A percentile compares a stretch with the other conserved stretches of the same genome.
These are phyloP conservation scores for Diachasma alloeum DNA, from an alignment of 1,140 invertebrate genomes.

Conservation along the genomic window DNA sequence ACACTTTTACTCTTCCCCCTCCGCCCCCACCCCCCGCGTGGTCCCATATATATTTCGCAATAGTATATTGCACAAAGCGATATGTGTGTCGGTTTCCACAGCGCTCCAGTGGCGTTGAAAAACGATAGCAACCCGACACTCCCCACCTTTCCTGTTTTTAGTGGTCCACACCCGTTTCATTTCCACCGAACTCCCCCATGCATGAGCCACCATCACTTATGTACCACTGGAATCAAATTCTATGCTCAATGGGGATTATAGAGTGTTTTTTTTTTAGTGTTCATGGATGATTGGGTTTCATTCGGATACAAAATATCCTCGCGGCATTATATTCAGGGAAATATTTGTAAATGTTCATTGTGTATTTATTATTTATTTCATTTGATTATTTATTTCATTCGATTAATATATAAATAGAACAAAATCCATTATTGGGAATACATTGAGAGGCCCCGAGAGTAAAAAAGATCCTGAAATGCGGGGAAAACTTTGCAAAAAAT, in stretches of 20 bases:
- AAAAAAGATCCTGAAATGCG: no score
- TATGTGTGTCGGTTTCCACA: slow-evolving; percentile 24
- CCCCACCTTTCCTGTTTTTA: neutral
- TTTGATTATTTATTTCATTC: no score
- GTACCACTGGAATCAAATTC: neutral
- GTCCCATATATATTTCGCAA: neutral
- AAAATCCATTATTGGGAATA: no score
- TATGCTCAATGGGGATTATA: neutral
- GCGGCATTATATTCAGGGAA: no score
- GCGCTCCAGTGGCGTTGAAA: slow-evolving; percentile 21
- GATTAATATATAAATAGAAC: no score
- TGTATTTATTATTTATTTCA: no score
- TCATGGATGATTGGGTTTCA: no score
- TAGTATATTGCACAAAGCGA: slow-evolving; percentile 28
- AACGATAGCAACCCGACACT: slow-evolving; percentile 21
- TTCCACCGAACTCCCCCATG: neutral
- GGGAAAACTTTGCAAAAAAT: no score
- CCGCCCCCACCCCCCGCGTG: neutral
- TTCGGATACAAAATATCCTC: no score
- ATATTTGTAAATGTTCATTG: no score
- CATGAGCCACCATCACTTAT: neutral
- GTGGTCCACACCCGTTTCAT: neutral
- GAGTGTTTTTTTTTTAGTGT: no score
- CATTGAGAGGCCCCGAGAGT: no score
- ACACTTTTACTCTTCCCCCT: neutral